These are phyloP conservation scores for Perca flavescens DNA, from an alignment of 2,113 vertebrate genomes.

Conservation along the genomic window DNA sequence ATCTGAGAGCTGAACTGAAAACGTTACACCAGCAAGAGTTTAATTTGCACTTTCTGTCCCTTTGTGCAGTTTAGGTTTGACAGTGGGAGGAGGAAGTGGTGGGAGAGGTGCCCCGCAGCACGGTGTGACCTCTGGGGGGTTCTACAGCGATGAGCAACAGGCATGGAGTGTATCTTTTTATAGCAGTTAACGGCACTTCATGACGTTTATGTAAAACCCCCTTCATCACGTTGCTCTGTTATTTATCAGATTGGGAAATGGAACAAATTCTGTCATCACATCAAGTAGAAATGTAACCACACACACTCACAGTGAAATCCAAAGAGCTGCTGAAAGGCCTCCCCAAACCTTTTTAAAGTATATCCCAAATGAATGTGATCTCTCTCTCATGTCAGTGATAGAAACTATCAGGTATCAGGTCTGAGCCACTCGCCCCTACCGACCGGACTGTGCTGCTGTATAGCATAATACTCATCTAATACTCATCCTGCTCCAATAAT, in stretches of 20 bases:
- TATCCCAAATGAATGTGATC: background rate
- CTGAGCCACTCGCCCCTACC: background rate
- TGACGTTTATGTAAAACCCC: conserved; percentile 37
- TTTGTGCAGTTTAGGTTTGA: conserved; percentile 26
- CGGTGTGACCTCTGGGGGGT: background rate
- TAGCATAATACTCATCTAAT: conserved; percentile 43
- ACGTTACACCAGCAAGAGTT: conserved; percentile 32
- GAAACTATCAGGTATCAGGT: conserved; percentile 40
- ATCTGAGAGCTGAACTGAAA: conserved; percentile 51
- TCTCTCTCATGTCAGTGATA: conserved; percentile 2
- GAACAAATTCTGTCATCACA: conserved; percentile 25
- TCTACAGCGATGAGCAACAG: background rate
- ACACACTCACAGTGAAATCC: background rate
- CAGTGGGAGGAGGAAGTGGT: conserved; percentile 20
- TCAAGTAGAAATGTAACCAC: background rate
- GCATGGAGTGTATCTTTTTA: background rate
- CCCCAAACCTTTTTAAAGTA: conserved; percentile 5
- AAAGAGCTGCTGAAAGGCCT: background rate
- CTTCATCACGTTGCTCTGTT: background rate
- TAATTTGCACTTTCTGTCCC: conserved; percentile 53
- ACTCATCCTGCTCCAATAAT: conserved; percentile 14
- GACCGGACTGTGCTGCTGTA: conserved; percentile 9
- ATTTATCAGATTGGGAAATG: conserved; percentile 23
- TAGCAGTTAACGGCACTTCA: background rate
- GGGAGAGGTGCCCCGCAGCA: background rate